Evolutionary conservation across 2,888 invertebrate species (phyloP), one percentile per base, ranked within the genome.

Genomic region (Drosophila buzzatii): DNA sequence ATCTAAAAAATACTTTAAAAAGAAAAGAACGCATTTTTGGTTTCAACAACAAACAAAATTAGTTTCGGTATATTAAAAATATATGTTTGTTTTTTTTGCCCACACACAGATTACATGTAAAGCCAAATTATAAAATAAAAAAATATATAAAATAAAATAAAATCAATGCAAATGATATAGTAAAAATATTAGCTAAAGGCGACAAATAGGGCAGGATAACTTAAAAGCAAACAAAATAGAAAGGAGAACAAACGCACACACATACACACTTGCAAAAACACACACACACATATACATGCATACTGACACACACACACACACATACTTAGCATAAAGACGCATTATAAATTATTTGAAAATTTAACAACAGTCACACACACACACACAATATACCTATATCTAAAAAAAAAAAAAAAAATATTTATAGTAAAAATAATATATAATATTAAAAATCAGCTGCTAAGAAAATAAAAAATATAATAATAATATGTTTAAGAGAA

Each of bases 401-500:
- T 70, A 64, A 69, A 27, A 27, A 27, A 27, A 23, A 23, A 23
- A 23, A 23, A 23, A 27, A 27, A 64, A 82, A 83, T 83, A 87
- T 81, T 79, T 82, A 77, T 83, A 83, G 81, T 79, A 80, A 79
- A 82, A 82, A 78, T 75, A 79, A 81, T 85, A 85, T 85, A 82
- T 85, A 88, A 85, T 76, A 88, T 85, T 79, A 83, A 55, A 55
- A 55, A 55, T 41, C 55, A 55, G 55, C 39, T 55, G 55, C 73
- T 72, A 55, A 61, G 55, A 39, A 65, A 59, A 67, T 35, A 58
- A 55, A 14, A 23, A 68, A 55, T 47, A 33, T 42, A 35, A 27
- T 60, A 64, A 66, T 47, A 49, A 75, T 73, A 69, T 66, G 60
- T 71, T 76, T 61, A 77, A 51, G 55, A n/a, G 42, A 42, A 39